These are phyloP conservation scores for Cyaniris semiargus DNA, from an alignment of 2,888 invertebrate genomes.

Conservation along the genomic window DNA sequence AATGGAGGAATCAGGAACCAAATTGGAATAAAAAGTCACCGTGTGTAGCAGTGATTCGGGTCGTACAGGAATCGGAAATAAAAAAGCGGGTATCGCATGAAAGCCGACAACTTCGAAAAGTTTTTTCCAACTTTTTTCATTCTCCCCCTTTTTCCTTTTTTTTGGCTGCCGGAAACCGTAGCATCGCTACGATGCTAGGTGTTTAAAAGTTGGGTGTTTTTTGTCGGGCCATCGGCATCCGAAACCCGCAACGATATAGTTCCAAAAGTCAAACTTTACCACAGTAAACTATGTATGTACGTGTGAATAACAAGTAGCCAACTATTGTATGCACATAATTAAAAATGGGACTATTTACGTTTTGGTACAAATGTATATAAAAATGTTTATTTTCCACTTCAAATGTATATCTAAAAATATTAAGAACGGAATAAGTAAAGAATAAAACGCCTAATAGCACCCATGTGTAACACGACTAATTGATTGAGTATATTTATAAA, in stretches of 20 bases:
- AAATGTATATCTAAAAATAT: too few relatives aligned
- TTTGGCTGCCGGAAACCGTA: constrained; percentile 49
- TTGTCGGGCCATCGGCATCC: constrained; percentile 17
- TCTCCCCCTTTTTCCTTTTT: constrained; percentile 44
- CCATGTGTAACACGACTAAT: not conserved
- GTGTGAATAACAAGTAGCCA: not conserved
- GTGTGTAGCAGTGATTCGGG: constrained; percentile 52
- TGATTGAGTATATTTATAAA: not conserved
- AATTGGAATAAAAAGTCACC: constrained; percentile 47
- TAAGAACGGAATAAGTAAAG: too few relatives aligned
- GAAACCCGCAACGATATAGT: constrained; percentile 29
- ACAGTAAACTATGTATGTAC: not conserved
- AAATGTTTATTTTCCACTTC: too few relatives aligned
- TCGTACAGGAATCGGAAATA: constrained; percentile 43
- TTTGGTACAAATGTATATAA: not conserved
- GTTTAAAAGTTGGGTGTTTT: constrained; percentile 42
- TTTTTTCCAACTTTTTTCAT: constrained; percentile 47
- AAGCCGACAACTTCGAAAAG: constrained; percentile 55
- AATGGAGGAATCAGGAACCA: constrained; percentile 36
- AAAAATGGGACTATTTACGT: not conserved
- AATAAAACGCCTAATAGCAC: too few relatives aligned
- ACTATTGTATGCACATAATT: not conserved
- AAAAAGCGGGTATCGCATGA: constrained; percentile 54
- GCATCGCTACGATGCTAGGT: constrained; percentile 44
- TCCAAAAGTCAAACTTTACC: constrained; percentile 20